Evolutionary conservation across 2,113 vertebrate species (phyloP).

Genomic region (Paralichthys olivaceus): DNA sequence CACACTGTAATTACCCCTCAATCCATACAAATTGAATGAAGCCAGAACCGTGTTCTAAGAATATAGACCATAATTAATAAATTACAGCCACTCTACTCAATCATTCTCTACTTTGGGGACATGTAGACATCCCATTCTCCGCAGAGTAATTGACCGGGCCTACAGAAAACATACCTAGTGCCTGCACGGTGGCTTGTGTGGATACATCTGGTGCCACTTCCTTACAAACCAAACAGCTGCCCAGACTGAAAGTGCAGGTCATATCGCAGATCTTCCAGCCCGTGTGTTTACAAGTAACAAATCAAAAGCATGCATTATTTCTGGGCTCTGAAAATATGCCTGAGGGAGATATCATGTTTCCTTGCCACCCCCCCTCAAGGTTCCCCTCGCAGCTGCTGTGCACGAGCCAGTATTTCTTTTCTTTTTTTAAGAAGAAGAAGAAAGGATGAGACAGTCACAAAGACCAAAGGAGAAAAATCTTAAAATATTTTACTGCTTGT

Average conservation of each 20-base stretch:
- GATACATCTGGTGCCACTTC: conserved; percentile 60
- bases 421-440: conserved; percentile 38
- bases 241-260: conserved; percentile 47
- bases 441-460: conserved; percentile 18
- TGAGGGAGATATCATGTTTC: conserved; percentile 72
- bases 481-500: conserved; percentile 3
- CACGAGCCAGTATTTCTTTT: conserved; percentile 31
- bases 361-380: conserved; percentile 26
- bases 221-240: conserved; percentile 61
- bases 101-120: conserved; percentile 77
- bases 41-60: conserved; percentile 74
- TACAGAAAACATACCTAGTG: conserved; percentile 58
- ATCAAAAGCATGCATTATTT: conserved; percentile 82
- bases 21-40: conserved; percentile 82
- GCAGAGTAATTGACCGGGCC: conserved; percentile 66
- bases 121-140: conserved; percentile 64
- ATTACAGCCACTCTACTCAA: conserved; percentile 79
- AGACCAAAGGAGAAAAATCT: conserved; percentile 3
- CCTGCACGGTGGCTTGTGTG: conserved; percentile 37
- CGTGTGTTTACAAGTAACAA: conserved; percentile 80
- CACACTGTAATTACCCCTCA: conserved; percentile 70
- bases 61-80: conserved; percentile 83
- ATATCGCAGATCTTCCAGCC: conserved; percentile 66
- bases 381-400: conserved; percentile 77
- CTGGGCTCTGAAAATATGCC: conserved; percentile 77